Evolutionary conservation across 2,113 vertebrate species (phyloP), one percentile per base, ranked within the genome.

Genomic region (Clinocottus analis): DNA sequence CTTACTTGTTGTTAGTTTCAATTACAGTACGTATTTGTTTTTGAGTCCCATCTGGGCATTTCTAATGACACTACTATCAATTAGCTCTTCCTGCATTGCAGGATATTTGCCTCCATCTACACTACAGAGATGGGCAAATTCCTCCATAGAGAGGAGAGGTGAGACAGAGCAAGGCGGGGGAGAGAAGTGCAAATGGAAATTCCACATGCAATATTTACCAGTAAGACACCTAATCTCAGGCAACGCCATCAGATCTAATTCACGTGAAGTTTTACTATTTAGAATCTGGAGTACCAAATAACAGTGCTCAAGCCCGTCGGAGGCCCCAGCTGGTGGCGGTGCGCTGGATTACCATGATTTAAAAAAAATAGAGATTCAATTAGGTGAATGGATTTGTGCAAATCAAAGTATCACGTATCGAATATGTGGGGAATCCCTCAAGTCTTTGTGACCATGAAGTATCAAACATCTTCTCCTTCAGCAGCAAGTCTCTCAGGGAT

Each of bases 1-100:
- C 55, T 76, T 5, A 61, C 33, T 47, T 65, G 53, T 37, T 71
- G 59, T 55, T 33, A 29, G 45, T 47, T 39, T 80, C 60, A 74
- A 39, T 17, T 25, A 14, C 11, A 43, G 41, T 13, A 43, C 49
- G 33, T 43, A 27, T 16, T 23, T 85, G 70, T 67, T 7, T 1
- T 17, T 16, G 29, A 11, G 17, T 35, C 9, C 51, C 11, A 43
- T 47, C 43, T 75, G 27, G 39, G 56, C 19, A 59, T 37, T 62
- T 60, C 74, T 59, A 3, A 43, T 45, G n/a, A n/a, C 45, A 8
- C 9, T 33, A 9, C 13, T 0, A 10, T 37, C 21, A 65, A 67
- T 70, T 29, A 49, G 55, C 12, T 35, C 37, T 79, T 61, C 77
- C 56, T 62, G 12, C 64, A 17, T 66, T 39, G 12, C 6, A 59